Conservation (phyloP, 1,140 invertebrate species). For the Lepeophtheirus salmonis region DNA sequence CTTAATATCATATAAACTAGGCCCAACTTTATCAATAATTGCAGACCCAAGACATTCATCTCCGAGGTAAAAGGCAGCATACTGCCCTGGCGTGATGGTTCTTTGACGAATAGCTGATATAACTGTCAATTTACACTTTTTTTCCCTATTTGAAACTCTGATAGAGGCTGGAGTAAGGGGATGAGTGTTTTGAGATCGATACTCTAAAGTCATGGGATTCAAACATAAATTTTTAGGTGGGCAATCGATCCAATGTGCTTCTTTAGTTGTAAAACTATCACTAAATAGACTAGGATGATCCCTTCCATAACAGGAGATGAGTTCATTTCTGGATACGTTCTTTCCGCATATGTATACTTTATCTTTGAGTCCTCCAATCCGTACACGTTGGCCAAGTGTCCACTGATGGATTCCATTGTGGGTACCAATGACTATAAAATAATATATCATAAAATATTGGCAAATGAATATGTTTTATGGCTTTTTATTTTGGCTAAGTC, state of each 20-base stretch:
- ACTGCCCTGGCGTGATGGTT: slow-evolving; percentile 70
- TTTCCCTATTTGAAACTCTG: slow-evolving; percentile 19
- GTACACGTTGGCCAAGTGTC: slow-evolving; percentile 67
- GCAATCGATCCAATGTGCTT: slow-evolving; percentile 57
- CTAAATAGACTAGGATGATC: slow-evolving; percentile 57
- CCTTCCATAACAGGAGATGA: slow-evolving; percentile 61
- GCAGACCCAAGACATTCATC: slow-evolving; percentile 71
- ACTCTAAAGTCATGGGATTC: slow-evolving; percentile 31
- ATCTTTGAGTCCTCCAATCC: slow-evolving; percentile 33
- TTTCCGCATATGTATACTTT: slow-evolving; percentile 55
- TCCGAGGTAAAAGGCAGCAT: slow-evolving; percentile 63
- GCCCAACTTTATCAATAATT: slow-evolving; percentile 37
- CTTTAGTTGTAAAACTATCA: slow-evolving; percentile 40
- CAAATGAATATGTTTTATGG: no score
- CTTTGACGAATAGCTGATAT: slow-evolving; percentile 40
- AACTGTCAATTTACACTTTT: slow-evolving; percentile 37
- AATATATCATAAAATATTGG: no score
- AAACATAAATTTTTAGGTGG: slow-evolving; percentile 37
- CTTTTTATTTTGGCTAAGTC: no score
- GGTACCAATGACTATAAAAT: slow-evolving; percentile 50
- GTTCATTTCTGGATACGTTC: slow-evolving; percentile 43
- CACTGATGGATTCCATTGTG: slow-evolving; percentile 74
- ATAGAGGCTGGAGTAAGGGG: slow-evolving; percentile 31
- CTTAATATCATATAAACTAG: slow-evolving; percentile 28
- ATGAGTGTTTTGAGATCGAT: slow-evolving; percentile 70